Conservation (phyloP, 2,113 vertebrate species). For the Brienomyrus longianalis region DNA sequence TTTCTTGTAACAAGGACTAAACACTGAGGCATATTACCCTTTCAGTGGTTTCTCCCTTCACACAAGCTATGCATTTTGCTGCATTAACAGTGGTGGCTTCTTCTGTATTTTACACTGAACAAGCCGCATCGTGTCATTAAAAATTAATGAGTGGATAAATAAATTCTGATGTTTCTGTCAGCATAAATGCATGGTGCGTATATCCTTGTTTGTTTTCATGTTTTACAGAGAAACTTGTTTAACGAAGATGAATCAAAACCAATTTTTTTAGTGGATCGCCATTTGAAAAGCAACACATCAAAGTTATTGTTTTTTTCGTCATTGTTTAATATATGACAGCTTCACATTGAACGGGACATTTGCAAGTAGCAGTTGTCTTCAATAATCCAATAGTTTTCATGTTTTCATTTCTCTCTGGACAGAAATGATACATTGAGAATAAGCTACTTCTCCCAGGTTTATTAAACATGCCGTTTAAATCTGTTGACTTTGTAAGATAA, state of each 20-base stretch:
- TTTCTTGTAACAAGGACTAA: conserved; percentile 15
- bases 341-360: background rate
- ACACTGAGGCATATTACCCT: background rate
- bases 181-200: background rate
- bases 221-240: background rate
- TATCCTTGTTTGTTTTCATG: background rate
- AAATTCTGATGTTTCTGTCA: background rate
- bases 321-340: background rate
- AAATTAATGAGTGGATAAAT: background rate
- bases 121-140: background rate
- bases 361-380: background rate
- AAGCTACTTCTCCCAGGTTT: background rate
- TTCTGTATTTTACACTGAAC: background rate
- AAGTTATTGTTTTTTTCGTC: background rate
- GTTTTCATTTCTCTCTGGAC: background rate
- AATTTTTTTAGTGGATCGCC: background rate
- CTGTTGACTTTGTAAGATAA: background rate
- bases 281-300: background rate
- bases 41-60: background rate
- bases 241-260: background rate
- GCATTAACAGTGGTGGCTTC: background rate
- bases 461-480: background rate
- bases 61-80: background rate
- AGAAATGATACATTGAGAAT: background rate
- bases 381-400: background rate